These are phyloP conservation scores for Clarias fuscus DNA, from an alignment of 2,797 vertebrate genomes.

Conservation along the genomic window DNA sequence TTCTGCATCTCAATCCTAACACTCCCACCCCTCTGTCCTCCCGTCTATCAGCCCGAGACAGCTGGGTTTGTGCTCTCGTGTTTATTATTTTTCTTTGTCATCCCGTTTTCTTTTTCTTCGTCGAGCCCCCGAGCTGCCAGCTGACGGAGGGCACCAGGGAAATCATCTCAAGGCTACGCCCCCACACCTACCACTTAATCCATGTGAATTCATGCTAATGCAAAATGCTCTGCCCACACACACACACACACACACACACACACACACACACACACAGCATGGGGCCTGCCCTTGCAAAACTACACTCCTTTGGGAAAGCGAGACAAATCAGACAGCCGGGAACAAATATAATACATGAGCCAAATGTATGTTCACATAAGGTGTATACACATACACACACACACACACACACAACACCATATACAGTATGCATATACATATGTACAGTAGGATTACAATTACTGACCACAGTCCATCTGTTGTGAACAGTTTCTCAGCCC, in stretches of 20 bases:
- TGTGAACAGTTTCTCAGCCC: not conserved
- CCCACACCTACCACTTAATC: constrained; percentile 55
- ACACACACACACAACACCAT: constrained; percentile 12
- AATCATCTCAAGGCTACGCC: constrained; percentile 69
- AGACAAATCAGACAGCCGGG: constrained; percentile 62
- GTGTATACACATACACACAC: constrained; percentile 14
- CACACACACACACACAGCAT: constrained; percentile 39
- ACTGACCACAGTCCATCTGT: not conserved
- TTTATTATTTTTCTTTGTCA: constrained; percentile 30
- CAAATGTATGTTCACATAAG: constrained; percentile 32
- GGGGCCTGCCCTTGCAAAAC: constrained; percentile 30
- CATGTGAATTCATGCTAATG: constrained; percentile 66
- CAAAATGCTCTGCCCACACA: not conserved
- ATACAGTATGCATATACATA: too few relatives aligned
- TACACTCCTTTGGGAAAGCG: constrained; percentile 64
- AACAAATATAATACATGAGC: constrained; percentile 54
- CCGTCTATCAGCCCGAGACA: constrained; percentile 59
- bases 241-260: constrained; percentile 28
- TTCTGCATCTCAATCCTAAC: not conserved
- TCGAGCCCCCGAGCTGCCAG: constrained; percentile 67
- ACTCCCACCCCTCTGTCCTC: not conserved
- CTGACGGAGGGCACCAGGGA: constrained; percentile 76
- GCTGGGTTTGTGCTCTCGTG: constrained; percentile 60
- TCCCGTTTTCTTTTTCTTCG: constrained; percentile 46
- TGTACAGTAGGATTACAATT: not conserved